Conservation (phyloP, 37 sponge, comb jelly and placozoan genomes). For the Lycopodina hypogea region DNA sequence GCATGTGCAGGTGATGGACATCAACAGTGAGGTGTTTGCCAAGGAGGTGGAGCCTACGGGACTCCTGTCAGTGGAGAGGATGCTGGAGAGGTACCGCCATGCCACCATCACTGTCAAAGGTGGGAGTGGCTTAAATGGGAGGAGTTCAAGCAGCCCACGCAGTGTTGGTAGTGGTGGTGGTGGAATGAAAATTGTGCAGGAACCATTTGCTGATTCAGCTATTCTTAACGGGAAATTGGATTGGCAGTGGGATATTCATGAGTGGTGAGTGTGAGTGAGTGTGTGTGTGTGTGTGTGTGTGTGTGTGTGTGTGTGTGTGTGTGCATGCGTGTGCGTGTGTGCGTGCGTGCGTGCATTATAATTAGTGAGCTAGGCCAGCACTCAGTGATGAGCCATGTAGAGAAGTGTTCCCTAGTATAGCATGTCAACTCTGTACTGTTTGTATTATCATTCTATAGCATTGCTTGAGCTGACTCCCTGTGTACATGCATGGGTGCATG, state of each 20-base stretch:
- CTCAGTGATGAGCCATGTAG: too few relatives aligned
- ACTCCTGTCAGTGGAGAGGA: slow-evolving; percentile 51
- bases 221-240: slow-evolving; percentile 29
- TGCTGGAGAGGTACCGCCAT: slow-evolving; percentile 45
- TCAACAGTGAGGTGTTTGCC: slow-evolving; percentile 63
- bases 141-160: not conserved
- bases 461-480: too few relatives aligned
- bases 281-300: too few relatives aligned
- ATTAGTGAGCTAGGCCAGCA: too few relatives aligned
- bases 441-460: too few relatives aligned
- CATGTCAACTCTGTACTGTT: too few relatives aligned
- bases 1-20: slow-evolving; percentile 64
- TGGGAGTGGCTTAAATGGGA: not conserved
- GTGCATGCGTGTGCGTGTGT: too few relatives aligned
- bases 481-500: too few relatives aligned
- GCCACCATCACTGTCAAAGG: slow-evolving; percentile 17
- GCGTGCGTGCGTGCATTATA: too few relatives aligned
- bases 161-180: slow-evolving; percentile 24
- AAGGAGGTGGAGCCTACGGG: slow-evolving; percentile 79
- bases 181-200: not conserved
- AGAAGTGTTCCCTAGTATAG: too few relatives aligned
- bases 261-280: slow-evolving; percentile 55
- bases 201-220: slow-evolving; percentile 34
- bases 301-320: too few relatives aligned
- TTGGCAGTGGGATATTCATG: slow-evolving; percentile 32